phyloP scores from a whole-genome alignment of 2,113 vertebrate genomes.

The Mungos mungo region DNA sequence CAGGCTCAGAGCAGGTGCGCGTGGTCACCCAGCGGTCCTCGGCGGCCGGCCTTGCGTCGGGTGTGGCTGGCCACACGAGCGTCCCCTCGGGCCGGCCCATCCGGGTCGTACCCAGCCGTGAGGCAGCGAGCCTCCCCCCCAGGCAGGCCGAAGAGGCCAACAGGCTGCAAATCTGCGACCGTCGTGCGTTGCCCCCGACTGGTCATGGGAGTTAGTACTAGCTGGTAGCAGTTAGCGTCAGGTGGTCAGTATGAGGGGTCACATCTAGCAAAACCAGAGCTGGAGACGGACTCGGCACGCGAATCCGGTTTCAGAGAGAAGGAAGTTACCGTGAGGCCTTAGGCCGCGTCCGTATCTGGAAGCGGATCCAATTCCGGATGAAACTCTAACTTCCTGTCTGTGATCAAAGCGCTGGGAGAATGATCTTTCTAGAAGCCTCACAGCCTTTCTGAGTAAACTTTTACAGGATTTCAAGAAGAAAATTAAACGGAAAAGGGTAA shows the following conservation, averaged over 20 bases:
- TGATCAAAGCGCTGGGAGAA: neutral
- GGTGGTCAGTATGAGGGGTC: neutral
- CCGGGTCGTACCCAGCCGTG: neutral
- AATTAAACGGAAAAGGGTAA: neutral
- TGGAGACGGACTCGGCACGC: neutral
- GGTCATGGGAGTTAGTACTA: neutral
- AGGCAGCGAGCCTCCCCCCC: neutral
- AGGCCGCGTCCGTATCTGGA: neutral
- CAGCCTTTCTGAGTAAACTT: neutral
- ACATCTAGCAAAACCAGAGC: neutral
- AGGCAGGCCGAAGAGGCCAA: neutral
- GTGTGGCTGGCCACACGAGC: accelerated
- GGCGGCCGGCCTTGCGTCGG: neutral
- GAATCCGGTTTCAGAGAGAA: neutral
- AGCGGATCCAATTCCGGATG: neutral
- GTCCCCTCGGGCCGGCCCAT: no score
- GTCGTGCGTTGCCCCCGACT: neutral
- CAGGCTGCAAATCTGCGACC: neutral
- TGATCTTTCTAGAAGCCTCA: neutral
- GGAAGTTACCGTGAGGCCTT: no score
- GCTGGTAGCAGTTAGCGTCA: neutral
- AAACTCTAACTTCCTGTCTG: neutral
- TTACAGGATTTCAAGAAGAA: neutral
- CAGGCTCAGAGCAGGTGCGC: neutral
- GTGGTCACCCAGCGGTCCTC: neutral